Evolutionary conservation across 1,140 invertebrate species (phyloP).

Genomic region (Idris sp.): DNA sequence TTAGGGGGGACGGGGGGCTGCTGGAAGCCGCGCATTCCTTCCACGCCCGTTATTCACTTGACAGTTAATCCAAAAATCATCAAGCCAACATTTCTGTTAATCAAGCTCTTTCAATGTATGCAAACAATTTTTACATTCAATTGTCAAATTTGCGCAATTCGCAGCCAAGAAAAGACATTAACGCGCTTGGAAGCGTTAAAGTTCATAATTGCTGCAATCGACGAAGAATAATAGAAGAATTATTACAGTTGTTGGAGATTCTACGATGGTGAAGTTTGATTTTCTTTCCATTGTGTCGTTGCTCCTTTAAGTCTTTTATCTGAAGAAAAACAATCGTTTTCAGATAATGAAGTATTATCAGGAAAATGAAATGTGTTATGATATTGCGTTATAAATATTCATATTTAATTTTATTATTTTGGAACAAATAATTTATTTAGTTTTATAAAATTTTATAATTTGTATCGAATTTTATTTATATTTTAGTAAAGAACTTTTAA

Average conservation of each 20-base stretch:
- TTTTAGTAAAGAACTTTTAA: no score
- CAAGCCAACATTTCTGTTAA: conserved; percentile 17
- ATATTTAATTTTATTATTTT: no score
- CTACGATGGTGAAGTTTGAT: conserved; percentile 52
- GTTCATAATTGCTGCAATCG: conserved; percentile 57
- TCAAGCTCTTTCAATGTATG: conserved; percentile 17
- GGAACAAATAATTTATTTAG: no score
- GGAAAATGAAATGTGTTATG: conserved; percentile 31
- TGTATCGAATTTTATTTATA: no score
- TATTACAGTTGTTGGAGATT: conserved; percentile 60
- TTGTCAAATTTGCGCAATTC: conserved; percentile 32
- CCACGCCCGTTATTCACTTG: conserved; percentile 34
- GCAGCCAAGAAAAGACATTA: conserved; percentile 33
- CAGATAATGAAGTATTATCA: conserved; percentile 37
- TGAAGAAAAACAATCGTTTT: conserved; percentile 46
- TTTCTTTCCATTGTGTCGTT: conserved; percentile 56
- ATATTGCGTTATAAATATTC: no score
- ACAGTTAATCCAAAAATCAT: conserved; percentile 40
- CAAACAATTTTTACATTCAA: conserved; percentile 23
- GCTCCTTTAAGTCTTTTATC: conserved; percentile 53
- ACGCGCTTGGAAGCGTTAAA: conserved; percentile 44
- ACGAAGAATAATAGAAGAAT: conserved; percentile 50
- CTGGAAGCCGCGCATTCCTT: conserved; percentile 37
- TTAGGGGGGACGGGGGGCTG: no score
- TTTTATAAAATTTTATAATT: no score